Conservation (phyloP, 2,888 invertebrate genomes). For the Andrena hattorfiana region DNA sequence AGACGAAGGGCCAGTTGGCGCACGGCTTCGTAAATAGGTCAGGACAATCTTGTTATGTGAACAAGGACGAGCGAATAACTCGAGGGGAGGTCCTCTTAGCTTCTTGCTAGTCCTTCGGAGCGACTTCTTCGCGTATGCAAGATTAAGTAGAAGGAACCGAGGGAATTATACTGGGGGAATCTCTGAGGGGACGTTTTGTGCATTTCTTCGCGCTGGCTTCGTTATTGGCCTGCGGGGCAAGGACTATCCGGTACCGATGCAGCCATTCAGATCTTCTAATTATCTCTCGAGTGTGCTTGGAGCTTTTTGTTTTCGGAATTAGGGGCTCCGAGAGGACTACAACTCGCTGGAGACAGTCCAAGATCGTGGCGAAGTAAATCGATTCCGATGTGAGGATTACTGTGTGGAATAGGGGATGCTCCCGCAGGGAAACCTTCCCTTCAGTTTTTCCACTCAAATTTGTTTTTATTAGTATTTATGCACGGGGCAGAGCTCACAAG, state of each 20-base stretch:
- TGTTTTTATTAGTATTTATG: neutral
- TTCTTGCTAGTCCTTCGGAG: neutral
- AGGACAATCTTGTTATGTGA: conserved; percentile 37
- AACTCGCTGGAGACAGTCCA: neutral
- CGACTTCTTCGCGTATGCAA: neutral
- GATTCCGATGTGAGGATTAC: neutral
- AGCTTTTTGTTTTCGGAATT: neutral
- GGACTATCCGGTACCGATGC: neutral
- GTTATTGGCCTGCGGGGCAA: neutral
- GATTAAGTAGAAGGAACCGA: neutral
- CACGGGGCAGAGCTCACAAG: too few relatives aligned
- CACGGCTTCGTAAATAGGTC: conserved; percentile 45
- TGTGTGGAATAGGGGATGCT: neutral
- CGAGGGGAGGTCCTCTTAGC: too few relatives aligned
- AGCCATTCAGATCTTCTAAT: neutral
- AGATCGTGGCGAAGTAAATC: neutral
- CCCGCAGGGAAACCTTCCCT: neutral
- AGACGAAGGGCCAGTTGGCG: conserved; percentile 16
- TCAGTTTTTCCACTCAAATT: neutral
- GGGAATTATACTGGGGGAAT: neutral
- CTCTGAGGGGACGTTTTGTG: neutral
- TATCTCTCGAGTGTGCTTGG: neutral
- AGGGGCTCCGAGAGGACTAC: neutral
- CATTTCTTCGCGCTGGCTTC: neutral
- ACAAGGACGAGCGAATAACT: neutral